These are phyloP conservation scores for Pycnomerus fuliginosus DNA, from an alignment of 2,888 invertebrate species.

Conservation along the genomic window DNA sequence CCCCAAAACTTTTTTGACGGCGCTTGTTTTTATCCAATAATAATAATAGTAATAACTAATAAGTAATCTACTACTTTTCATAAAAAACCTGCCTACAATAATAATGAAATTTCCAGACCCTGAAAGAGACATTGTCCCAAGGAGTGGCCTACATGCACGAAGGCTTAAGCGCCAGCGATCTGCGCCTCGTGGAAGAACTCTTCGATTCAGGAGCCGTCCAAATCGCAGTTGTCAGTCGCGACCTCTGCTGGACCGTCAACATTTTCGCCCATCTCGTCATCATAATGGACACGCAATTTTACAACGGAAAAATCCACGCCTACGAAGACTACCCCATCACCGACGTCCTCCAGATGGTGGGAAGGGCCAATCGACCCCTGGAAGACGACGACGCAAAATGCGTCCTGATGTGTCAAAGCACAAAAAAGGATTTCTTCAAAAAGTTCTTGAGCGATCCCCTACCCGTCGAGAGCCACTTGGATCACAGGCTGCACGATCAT, in stretches of 20 bases:
- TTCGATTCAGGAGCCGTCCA: slow-evolving; percentile 92
- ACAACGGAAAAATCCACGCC: slow-evolving; percentile 77
- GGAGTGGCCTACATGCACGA: slow-evolving; percentile 98
- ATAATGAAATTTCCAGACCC: slow-evolving; percentile 64
- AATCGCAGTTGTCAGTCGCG: slow-evolving; percentile 88
- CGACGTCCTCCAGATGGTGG: slow-evolving; percentile 97
- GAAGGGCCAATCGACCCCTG: slow-evolving; percentile 89
- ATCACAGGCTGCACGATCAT: slow-evolving; percentile 97
- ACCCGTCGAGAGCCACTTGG: slow-evolving; percentile 96
- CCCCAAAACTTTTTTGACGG: no score
- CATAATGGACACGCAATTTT: slow-evolving; percentile 94
- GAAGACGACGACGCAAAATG: slow-evolving; percentile 93
- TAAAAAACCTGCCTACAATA: no score
- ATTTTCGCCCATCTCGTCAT: slow-evolving; percentile 92
- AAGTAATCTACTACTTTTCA: no score
- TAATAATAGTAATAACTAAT: no score
- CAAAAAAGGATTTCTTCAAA: slow-evolving; percentile 98
- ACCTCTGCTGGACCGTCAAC: slow-evolving; percentile 89
- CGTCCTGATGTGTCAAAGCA: slow-evolving; percentile 94
- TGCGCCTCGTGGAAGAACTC: slow-evolving; percentile 88
- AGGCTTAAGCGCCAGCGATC: slow-evolving; percentile 82
- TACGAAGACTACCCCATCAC: slow-evolving; percentile 99
- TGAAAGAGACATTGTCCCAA: slow-evolving; percentile 88
- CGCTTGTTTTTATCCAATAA: no score
- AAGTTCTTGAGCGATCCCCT: slow-evolving; percentile 96